Percentiles rank a stretch among this genome's conserved stretches.
phyloP scores from a whole-genome alignment of 2,888 invertebrate species.

The Aelia acuminata region DNA sequence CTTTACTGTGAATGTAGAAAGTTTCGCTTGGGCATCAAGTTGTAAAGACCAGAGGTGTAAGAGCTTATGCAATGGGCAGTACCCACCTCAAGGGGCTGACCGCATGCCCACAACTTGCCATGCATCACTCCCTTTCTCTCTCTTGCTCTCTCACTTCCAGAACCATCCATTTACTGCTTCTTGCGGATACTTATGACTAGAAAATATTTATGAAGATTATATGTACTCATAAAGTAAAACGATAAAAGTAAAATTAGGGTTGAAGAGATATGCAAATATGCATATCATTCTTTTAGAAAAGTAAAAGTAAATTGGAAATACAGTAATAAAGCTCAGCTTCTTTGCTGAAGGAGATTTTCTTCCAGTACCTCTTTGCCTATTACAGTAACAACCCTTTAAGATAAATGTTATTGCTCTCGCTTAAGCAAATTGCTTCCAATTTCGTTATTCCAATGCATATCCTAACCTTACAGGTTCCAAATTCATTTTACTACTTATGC shows the following conservation, averaged over 20 bases:
- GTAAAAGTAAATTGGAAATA: not conserved
- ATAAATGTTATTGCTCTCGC: not conserved
- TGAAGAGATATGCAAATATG: no score
- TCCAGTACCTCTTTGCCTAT: not conserved
- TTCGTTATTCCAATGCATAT: not conserved
- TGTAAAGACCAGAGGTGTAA: not conserved
- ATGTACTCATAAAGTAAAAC: not conserved
- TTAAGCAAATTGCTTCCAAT: not conserved
- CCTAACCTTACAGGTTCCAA: not conserved
- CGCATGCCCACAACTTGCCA: not conserved
- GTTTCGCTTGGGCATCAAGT: not conserved
- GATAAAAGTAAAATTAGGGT: not conserved
- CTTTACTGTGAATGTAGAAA: not conserved
- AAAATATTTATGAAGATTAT: not conserved
- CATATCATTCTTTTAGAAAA: no score
- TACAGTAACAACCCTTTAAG: not conserved
- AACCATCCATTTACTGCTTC: not conserved
- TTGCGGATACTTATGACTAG: not conserved
- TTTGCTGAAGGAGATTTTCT: not conserved
- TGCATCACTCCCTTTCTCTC: not conserved
- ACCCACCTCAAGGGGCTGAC: not conserved
- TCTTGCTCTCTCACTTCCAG: not conserved
- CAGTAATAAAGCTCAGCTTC: not conserved
- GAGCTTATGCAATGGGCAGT: no score
- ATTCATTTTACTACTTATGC: not conserved